Conservation (phyloP, 2,797 vertebrate species). For the Acanthiza pusilla region DNA sequence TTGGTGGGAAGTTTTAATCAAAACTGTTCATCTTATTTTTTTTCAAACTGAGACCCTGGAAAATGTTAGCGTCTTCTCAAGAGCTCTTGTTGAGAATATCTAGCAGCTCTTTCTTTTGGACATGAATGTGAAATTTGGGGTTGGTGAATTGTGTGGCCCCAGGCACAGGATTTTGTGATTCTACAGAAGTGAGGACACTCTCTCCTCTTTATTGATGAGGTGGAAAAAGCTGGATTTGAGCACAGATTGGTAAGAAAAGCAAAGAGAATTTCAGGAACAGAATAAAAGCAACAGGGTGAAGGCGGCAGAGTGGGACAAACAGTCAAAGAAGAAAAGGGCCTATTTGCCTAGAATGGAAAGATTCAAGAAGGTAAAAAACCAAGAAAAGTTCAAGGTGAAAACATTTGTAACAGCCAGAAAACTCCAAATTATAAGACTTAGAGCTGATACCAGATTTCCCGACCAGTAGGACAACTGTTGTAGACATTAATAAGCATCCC, state of each 20-base stretch:
- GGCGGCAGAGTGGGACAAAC: background rate
- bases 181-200: background rate
- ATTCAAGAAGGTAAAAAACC: background rate
- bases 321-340: background rate
- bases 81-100: background rate
- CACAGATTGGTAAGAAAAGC: background rate
- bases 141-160: background rate
- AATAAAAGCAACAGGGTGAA: background rate
- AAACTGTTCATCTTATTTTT: background rate
- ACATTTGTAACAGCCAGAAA: background rate
- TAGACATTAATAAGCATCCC: background rate
- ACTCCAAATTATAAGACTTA: background rate
- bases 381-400: background rate
- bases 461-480: background rate
- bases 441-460: background rate
- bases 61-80: background rate
- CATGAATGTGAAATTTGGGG: background rate
- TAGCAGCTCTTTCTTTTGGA: background rate
- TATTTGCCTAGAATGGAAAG: background rate
- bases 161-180: background rate
- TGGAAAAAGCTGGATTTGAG: background rate
- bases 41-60: background rate
- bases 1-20: background rate
- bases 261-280: background rate
- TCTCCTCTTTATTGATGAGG: background rate